Conservation (phyloP, 2,888 invertebrate species). For the Pandemis corylana region DNA sequence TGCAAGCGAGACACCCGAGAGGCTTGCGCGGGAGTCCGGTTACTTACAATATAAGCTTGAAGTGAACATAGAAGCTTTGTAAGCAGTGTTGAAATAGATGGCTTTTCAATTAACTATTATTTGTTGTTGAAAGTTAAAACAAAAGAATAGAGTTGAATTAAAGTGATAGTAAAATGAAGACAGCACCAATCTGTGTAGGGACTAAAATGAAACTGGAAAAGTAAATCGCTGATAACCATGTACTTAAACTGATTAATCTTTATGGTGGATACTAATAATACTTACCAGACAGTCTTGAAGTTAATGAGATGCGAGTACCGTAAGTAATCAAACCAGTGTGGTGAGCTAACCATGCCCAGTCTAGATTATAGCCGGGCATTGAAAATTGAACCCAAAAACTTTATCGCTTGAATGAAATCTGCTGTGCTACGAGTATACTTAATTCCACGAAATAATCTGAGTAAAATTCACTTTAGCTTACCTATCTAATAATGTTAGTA, state of each 20-base stretch:
- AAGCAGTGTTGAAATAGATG: constrained; percentile 46
- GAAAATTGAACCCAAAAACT: constrained; percentile 24
- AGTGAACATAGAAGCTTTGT: constrained; percentile 69
- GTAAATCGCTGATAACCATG: not conserved
- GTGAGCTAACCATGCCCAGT: constrained; percentile 36
- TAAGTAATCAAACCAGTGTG: constrained; percentile 38
- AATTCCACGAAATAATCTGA: constrained; percentile 12
- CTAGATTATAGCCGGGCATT: constrained; percentile 13
- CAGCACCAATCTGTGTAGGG: not conserved
- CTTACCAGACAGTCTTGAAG: constrained; percentile 6
- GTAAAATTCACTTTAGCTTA: constrained; percentile 24
- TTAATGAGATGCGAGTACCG: constrained; percentile 38
- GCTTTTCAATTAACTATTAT: constrained; percentile 22
- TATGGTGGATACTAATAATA: constrained; percentile 32
- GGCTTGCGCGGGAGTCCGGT: constrained; percentile 80
- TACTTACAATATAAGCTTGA: constrained; percentile 61
- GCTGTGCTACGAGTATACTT: not conserved
- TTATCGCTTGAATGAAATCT: constrained; percentile 8
- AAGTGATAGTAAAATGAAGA: not conserved
- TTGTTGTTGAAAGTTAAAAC: constrained; percentile 7
- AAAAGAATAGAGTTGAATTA: not conserved
- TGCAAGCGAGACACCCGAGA: constrained; percentile 67
- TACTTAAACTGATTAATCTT: not conserved
- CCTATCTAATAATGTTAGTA: constrained; percentile 11
- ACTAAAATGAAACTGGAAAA: not conserved